phyloP scores from a whole-genome alignment of 2,888 invertebrate genomes.

The Agrotis puta region DNA sequence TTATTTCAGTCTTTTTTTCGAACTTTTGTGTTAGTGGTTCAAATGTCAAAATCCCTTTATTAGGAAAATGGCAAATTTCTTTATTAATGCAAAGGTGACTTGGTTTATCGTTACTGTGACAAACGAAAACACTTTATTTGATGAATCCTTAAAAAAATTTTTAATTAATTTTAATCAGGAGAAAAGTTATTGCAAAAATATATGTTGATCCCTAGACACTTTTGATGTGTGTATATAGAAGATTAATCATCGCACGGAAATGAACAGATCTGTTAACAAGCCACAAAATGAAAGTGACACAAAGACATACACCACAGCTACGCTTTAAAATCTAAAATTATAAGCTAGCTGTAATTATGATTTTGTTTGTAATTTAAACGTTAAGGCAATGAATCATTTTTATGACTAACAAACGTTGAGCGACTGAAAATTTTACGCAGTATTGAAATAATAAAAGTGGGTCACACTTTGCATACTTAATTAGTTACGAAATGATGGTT shows the following conservation, averaged over 20 bases:
- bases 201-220: no score
- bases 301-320: slow-evolving; percentile 31
- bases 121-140: no score
- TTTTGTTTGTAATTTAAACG: slow-evolving; percentile 51
- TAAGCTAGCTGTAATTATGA: slow-evolving; percentile 51
- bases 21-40: no score
- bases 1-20: no score
- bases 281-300: slow-evolving; percentile 26
- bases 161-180: no score
- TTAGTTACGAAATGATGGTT: slow-evolving; percentile 52
- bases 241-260: slow-evolving; percentile 12
- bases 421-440: slow-evolving; percentile 64
- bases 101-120: no score
- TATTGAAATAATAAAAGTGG: slow-evolving; percentile 62
- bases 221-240: no score
- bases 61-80: no score
- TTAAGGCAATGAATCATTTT: slow-evolving; percentile 59
- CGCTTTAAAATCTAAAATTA: slow-evolving; percentile 48
- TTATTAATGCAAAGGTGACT: no score
- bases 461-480: slow-evolving; percentile 61
- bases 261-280: background rate
- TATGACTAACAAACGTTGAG: slow-evolving; percentile 57
- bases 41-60: no score
- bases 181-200: no score
- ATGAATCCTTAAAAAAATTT: no score